A percentile compares a stretch with the other conserved stretches of the same genome.
phyloP scores from a whole-genome alignment of 2,113 vertebrate species.

The Menura novaehollandiae region DNA sequence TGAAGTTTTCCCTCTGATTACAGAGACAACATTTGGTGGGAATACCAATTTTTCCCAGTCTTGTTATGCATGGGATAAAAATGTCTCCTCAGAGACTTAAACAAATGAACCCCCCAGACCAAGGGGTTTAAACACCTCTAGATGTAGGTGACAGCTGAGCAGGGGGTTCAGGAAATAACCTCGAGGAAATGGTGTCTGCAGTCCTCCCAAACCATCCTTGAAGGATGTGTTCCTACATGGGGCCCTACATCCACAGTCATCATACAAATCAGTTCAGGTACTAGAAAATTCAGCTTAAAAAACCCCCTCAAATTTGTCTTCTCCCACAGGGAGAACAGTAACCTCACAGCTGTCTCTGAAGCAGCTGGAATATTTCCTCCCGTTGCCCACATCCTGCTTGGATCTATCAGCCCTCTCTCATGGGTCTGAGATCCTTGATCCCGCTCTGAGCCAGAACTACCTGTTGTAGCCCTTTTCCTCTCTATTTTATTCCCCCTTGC shows the following conservation, averaged over 20 bases:
- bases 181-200: accelerated
- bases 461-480: neutral
- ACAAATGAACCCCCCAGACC: neutral
- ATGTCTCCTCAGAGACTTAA: neutral
- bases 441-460: neutral
- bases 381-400: neutral
- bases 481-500: too few relatives aligned
- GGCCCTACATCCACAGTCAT: neutral
- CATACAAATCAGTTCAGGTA: neutral
- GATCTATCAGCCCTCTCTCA: neutral
- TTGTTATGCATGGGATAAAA: neutral
- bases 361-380: neutral
- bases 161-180: neutral
- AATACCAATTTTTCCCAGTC: neutral
- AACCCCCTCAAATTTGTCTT: neutral
- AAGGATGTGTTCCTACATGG: neutral
- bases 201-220: neutral
- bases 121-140: neutral
- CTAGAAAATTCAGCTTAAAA: neutral
- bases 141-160: neutral
- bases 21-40: neutral
- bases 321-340: neutral
- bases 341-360: neutral
- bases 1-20: neutral
- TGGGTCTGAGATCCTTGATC: neutral